Base-by-base conservation (phyloP, 2,113 vertebrate species). In the Ammospiza caudacuta region DNA sequence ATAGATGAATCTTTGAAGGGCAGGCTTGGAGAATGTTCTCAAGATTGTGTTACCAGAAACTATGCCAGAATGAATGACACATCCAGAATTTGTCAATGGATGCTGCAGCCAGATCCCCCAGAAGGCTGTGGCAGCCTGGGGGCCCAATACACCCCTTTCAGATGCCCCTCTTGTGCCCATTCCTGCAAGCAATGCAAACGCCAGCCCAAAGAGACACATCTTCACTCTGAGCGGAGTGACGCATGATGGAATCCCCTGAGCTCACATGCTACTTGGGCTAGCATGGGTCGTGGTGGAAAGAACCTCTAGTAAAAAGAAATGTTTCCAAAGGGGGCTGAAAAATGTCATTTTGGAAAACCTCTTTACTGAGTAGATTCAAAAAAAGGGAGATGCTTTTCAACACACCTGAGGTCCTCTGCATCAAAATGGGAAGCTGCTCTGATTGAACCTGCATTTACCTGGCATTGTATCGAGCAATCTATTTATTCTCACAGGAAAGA, bases 241-340 rank as follows among this genome's bases (percentile, higher is more conserved):
- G 0, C 6, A 8, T 14, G 46, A 44, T 3, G 6, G 20, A 47
- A 61, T 18, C 18, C 41, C 35, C 17, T 2, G 2, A 33, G 27
- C 24, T 25, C 3, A 4, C 12, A 3, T 4, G 55, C 17, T 1
- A 0, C n/a, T 2, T 1, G 2, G 20, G 6, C 23, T 1, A 0
- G 16, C 1, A 6, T 1, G 11, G 24, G 5, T 20, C 29, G 20
- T 28, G 9, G 27, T 10, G 19, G 27, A 35, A 55, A 58, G 43
- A 6, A 47, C 18, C 5, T 72, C 39, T 14, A 46, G 44, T 8
- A 23, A 43, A 73, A 73, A 39, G 1, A 72, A 83, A 25, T 1
- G 0, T 51, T 49, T 62, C 58, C 51, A n/a, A 21, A 74, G 3
- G 4, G 22, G 20, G 19, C 4, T 57, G 37, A 41, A 73, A 80